phyloP scores from a whole-genome alignment of 2,888 invertebrate genomes.

The Phengaris arion region DNA sequence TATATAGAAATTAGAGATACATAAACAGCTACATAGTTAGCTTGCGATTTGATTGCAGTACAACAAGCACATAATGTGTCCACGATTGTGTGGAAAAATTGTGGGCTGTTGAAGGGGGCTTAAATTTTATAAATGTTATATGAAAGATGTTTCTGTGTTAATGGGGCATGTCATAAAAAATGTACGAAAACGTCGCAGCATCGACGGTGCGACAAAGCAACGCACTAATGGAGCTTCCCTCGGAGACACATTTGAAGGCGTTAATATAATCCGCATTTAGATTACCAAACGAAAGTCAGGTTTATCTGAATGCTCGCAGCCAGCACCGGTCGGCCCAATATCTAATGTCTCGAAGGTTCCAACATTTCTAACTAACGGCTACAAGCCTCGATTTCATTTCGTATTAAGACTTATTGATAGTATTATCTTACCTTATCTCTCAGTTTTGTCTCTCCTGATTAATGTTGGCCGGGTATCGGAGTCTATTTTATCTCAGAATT shows the following conservation, averaged over 20 bases:
- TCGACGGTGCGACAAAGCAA: too few species aligned
- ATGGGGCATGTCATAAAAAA: too few species aligned
- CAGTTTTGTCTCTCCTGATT: slow-evolving; percentile 26
- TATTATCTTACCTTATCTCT: slow-evolving; percentile 22
- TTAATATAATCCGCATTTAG: background rate
- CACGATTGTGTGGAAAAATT: too few species aligned
- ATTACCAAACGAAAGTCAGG: background rate
- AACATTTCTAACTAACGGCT: slow-evolving; percentile 16
- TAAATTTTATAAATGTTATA: too few species aligned
- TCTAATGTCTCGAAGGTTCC: background rate
- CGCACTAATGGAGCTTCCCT: background rate
- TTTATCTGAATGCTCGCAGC: background rate
- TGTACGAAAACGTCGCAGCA: too few species aligned
- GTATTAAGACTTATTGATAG: slow-evolving; percentile 28
- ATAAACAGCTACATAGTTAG: too few species aligned
- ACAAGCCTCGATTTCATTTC: slow-evolving; percentile 13
- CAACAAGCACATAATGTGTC: too few species aligned
- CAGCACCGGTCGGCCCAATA: background rate
- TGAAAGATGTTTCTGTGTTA: too few species aligned
- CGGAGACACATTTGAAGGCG: slow-evolving; percentile 5
- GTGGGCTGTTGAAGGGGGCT: too few species aligned
- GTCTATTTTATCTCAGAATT: slow-evolving; percentile 18
- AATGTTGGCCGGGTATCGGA: slow-evolving; percentile 2
- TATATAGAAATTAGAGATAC: too few species aligned
- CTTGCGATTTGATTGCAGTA: too few species aligned